Evolutionary conservation across 2,888 invertebrate genomes (phyloP).

Genomic region (Hypsopygia costalis): DNA sequence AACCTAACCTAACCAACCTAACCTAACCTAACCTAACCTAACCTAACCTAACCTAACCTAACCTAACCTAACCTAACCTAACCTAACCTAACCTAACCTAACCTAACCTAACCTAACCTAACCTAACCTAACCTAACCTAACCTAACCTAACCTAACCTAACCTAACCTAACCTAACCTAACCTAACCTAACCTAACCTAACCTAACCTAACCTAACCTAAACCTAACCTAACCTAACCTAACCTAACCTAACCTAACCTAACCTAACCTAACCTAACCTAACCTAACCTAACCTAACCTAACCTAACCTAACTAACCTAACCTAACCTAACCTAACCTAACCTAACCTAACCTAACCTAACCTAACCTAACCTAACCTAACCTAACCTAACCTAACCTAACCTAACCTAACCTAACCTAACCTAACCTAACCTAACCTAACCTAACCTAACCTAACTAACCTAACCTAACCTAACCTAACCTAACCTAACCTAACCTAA

Average conservation of each 20-base stretch:
- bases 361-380: slow-evolving; percentile 13
- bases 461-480: slow-evolving; percentile 10
- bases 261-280: slow-evolving; percentile 13
- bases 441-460: slow-evolving; percentile 15
- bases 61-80: slow-evolving; percentile 14
- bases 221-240: slow-evolving; percentile 13
- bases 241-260: slow-evolving; percentile 12
- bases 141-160: slow-evolving; percentile 13
- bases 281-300: slow-evolving; percentile 11
- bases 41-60: slow-evolving; percentile 18
- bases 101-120: slow-evolving; percentile 15
- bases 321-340: slow-evolving; percentile 14
- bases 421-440: slow-evolving; percentile 14
- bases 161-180: slow-evolving; percentile 12
- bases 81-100: slow-evolving; percentile 12
- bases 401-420: slow-evolving; percentile 10
- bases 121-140: slow-evolving; percentile 13
- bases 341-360: slow-evolving; percentile 14
- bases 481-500: slow-evolving; percentile 16
- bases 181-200: slow-evolving; percentile 16
- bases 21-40: slow-evolving; percentile 16
- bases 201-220: slow-evolving; percentile 13
- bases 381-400: slow-evolving; percentile 11
- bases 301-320: slow-evolving; percentile 13
- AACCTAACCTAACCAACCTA: slow-evolving; percentile 15